These are phyloP conservation scores for Athalia rosae DNA, from an alignment of 2,888 invertebrate genomes.

Conservation along the genomic window DNA sequence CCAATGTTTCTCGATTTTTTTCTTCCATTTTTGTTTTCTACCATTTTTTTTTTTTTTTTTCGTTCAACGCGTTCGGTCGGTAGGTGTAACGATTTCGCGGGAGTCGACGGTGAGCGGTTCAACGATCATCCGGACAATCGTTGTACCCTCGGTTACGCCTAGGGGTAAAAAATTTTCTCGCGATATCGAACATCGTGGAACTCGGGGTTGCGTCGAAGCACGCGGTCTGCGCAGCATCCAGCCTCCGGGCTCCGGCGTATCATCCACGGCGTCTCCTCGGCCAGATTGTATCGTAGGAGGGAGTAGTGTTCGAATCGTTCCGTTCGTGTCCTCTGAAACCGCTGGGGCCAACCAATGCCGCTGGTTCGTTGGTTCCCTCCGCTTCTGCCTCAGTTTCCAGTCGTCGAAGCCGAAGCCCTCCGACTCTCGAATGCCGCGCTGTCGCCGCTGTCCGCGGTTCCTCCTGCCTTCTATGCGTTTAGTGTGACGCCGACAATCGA, in stretches of 20 bases:
- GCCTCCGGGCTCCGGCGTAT: neutral
- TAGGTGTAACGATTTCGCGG: no score
- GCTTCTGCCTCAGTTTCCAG: slow-evolving; percentile 26
- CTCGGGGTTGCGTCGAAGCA: neutral
- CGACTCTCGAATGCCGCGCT: slow-evolving; percentile 42
- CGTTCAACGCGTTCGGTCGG: no score
- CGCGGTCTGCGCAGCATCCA: slow-evolving; percentile 25
- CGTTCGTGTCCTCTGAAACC: slow-evolving; percentile 29
- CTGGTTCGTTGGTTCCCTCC: slow-evolving; percentile 43
- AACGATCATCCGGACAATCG: no score
- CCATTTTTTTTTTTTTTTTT: no score
- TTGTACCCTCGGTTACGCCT: no score
- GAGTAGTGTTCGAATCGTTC: slow-evolving; percentile 19
- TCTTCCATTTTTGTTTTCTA: no score
- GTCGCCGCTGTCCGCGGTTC: slow-evolving; percentile 43
- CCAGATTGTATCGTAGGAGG: slow-evolving; percentile 19
- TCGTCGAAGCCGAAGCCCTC: slow-evolving; percentile 38
- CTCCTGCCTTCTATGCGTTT: slow-evolving; percentile 58
- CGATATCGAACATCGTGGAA: neutral
- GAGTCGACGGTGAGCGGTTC: no score
- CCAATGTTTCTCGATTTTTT: no score
- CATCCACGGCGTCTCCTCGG: slow-evolving; percentile 7
- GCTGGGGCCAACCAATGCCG: slow-evolving; percentile 40
- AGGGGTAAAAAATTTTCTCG: neutral
- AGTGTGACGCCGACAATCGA: slow-evolving; percentile 70